A percentile compares a stretch with the other conserved stretches of the same genome.
Conservation (phyloP, 1,140 invertebrate species). For the Bemisia tabaci region DNA sequence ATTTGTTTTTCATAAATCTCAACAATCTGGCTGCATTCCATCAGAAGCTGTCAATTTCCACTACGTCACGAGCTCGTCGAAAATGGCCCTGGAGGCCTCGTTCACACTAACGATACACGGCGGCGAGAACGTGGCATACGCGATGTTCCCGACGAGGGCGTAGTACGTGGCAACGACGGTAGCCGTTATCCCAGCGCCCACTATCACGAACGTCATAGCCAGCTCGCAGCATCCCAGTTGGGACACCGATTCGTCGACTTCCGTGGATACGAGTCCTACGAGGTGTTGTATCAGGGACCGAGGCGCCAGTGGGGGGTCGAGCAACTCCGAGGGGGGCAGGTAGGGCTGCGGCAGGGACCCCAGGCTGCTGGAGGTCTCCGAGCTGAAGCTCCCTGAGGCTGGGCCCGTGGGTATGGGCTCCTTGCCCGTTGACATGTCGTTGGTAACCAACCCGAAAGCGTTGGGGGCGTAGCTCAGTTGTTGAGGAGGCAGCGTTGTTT, state of each 20-base stretch:
- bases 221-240: conserved; percentile 5
- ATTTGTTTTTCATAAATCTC: too few species aligned
- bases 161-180: conserved; percentile 18
- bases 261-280: conserved; percentile 7
- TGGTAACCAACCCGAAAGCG: neutral
- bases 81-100: neutral
- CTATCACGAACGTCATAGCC: conserved; percentile 1
- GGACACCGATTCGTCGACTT: conserved; percentile 9
- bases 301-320: neutral
- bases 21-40: too few species aligned
- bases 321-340: neutral
- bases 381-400: neutral
- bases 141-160: conserved; percentile 15
- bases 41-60: too few species aligned
- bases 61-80: neutral
- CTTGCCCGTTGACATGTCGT: conserved; percentile 7
- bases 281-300: conserved; percentile 1
- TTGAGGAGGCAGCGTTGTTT: conserved; percentile 23
- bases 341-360: neutral
- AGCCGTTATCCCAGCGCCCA: conserved; percentile 15
- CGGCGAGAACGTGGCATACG: conserved; percentile 19
- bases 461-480: neutral
- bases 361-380: neutral
- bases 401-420: conserved; percentile 4
- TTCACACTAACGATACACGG: conserved; percentile 20